These are phyloP conservation scores for Daboia siamensis DNA, from an alignment of 2,113 vertebrate species.

Conservation along the genomic window DNA sequence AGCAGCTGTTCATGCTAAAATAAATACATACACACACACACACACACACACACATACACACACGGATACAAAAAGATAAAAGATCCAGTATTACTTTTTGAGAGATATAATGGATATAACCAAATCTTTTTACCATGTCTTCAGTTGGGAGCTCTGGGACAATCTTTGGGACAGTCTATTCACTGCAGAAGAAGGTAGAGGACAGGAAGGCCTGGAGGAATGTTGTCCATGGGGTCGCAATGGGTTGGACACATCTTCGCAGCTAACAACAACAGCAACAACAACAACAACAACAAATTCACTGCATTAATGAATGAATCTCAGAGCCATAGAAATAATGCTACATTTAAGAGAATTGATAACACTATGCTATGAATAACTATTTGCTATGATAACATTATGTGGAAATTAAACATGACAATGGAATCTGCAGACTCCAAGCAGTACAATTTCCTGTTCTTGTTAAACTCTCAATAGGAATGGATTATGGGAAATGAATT, in stretches of 20 bases:
- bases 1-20: neutral
- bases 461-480: slow-evolving; percentile 7
- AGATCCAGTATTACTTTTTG: neutral
- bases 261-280: no score
- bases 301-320: neutral
- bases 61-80: neutral
- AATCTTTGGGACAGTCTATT: no score
- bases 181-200: neutral
- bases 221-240: no score
- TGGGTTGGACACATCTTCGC: no score
- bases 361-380: neutral
- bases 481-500: slow-evolving; percentile 25
- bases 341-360: neutral
- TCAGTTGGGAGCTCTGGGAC: neutral
- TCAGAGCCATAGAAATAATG: neutral
- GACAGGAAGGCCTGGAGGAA: no score
- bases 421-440: neutral
- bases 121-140: neutral
- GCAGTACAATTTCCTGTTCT: neutral
- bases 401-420: slow-evolving; percentile 30
- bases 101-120: neutral
- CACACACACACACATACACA: neutral
- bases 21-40: neutral
- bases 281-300: neutral
- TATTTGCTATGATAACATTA: neutral